Evolutionary conservation across 2,113 vertebrate species (phyloP).

Genomic region (Ptyas mucosa): DNA sequence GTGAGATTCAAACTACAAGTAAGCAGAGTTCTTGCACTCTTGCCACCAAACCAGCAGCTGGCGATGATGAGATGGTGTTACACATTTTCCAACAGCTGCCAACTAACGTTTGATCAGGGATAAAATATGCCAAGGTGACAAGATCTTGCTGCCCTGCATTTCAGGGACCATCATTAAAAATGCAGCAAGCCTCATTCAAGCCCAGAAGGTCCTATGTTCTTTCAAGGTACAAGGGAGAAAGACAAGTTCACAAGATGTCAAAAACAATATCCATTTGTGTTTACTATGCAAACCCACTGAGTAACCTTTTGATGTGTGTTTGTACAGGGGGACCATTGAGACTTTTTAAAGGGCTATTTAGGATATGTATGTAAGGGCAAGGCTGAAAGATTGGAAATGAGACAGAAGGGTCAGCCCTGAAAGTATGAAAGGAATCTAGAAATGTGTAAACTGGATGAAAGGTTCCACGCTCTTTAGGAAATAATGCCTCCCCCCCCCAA

Average conservation of each 20-base stretch:
- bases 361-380: background rate
- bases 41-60: conserved; percentile 68
- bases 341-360: conserved; percentile 51
- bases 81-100: conserved; percentile 82
- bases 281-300: conserved; percentile 72
- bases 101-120: conserved; percentile 92
- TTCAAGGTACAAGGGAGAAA: conserved; percentile 78
- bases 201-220: conserved; percentile 79
- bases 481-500: background rate
- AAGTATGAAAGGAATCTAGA: background rate
- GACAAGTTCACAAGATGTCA: conserved; percentile 86
- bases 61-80: conserved; percentile 82
- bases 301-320: conserved; percentile 68
- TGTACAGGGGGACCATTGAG: conserved; percentile 66
- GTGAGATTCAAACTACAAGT: conserved; percentile 21
- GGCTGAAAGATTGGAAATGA: background rate
- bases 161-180: conserved; percentile 88
- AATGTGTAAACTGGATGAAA: background rate
- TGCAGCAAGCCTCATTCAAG: conserved; percentile 77
- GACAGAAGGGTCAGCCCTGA: background rate
- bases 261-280: conserved; percentile 82
- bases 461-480: background rate
- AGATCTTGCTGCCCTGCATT: conserved; percentile 84
- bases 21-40: conserved; percentile 72
- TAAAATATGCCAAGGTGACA: conserved; percentile 93